A percentile compares a stretch with the other conserved stretches of the same genome.
phyloP scores from a whole-genome alignment of 2,888 invertebrate species.

The Lacanobia wlatinum region DNA sequence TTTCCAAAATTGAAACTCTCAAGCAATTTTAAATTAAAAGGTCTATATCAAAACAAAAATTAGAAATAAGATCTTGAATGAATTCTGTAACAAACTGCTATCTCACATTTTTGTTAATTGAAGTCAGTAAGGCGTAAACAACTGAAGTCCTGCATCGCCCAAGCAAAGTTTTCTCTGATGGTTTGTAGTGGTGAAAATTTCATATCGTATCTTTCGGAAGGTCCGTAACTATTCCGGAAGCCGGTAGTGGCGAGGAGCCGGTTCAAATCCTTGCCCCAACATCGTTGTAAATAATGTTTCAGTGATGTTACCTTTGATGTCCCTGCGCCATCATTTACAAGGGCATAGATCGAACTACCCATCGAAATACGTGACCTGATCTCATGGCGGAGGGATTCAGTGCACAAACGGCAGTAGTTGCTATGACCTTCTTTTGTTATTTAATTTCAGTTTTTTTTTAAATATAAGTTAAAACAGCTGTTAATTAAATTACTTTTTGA shows the following conservation, averaged over 20 bases:
- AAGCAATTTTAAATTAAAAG: neutral
- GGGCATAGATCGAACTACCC: neutral
- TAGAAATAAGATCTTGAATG: too few species aligned
- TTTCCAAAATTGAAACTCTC: neutral
- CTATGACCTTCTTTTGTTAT: neutral
- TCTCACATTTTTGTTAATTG: neutral
- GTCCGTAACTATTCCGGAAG: neutral
- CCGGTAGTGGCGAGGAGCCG: constrained; percentile 2
- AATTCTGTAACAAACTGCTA: neutral
- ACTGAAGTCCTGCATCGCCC: neutral
- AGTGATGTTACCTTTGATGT: neutral
- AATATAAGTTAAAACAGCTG: neutral
- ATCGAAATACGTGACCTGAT: neutral
- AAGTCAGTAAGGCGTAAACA: too few species aligned
- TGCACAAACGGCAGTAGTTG: neutral
- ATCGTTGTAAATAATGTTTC: neutral
- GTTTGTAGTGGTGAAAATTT: neutral
- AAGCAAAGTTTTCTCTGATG: neutral
- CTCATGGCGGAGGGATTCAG: neutral
- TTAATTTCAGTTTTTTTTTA: neutral
- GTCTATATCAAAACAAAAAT: neutral
- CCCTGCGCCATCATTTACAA: neutral
- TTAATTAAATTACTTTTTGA: neutral
- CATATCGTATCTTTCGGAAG: neutral
- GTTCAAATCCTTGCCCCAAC: neutral